These are phyloP conservation scores for Butastur rufipennis DNA, from an alignment of 2,113 vertebrate genomes.

Conservation along the genomic window DNA sequence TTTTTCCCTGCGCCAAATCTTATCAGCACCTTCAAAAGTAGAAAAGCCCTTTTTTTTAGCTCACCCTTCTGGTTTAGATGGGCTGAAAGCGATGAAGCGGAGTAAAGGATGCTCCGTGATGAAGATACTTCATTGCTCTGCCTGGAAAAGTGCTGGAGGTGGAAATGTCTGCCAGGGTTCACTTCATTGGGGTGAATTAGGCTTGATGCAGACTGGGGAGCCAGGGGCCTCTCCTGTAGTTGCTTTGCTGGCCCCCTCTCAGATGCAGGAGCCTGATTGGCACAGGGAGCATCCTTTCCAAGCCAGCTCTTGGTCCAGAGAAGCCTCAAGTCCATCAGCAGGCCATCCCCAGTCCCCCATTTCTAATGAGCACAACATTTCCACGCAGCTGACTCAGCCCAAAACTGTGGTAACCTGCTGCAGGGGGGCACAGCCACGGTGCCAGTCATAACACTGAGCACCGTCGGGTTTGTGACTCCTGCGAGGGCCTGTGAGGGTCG, in stretches of 20 bases:
- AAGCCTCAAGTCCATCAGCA: not conserved
- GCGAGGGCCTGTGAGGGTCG: fast-evolving
- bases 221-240: not conserved
- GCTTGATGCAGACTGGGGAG: not conserved
- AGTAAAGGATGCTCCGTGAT: not conserved
- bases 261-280: not conserved
- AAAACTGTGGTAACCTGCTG: not conserved
- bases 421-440: fast-evolving
- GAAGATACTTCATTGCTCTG: not conserved
- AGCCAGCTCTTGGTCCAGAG: not conserved
- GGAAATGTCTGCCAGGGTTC: not conserved
- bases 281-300: not conserved
- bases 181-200: not conserved
- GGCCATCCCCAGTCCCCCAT: too few species aligned
- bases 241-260: not conserved
- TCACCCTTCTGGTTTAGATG: not conserved
- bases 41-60: not conserved
- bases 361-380: not conserved
- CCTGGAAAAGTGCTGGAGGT: not conserved
- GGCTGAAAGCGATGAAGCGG: not conserved
- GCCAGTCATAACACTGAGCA: not conserved
- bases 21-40: not conserved
- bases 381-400: fast-evolving
- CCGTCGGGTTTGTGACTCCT: not conserved
- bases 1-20: not conserved